phyloP scores from a whole-genome alignment of 2,113 vertebrate genomes.

The Lampris megalopsis region DNA sequence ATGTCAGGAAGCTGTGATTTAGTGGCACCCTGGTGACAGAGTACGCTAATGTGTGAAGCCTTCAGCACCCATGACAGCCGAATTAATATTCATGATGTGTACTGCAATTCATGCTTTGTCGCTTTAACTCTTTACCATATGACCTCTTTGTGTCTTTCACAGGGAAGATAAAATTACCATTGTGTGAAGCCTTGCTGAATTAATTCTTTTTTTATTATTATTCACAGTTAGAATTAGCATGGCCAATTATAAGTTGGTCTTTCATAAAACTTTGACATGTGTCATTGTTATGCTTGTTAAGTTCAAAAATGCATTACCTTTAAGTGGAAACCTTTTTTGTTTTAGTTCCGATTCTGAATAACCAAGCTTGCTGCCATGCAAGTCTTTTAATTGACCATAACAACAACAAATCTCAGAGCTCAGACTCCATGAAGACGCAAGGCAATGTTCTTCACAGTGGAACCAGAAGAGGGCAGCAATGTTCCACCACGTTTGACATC shows the following conservation, averaged over 20 bases:
- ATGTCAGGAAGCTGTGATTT: neutral
- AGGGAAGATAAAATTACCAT: no score
- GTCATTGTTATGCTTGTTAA: no score
- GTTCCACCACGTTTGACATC: slow-evolving; percentile 42
- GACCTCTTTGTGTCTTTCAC: no score
- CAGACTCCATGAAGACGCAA: neutral
- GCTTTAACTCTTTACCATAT: neutral
- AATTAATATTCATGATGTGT: no score
- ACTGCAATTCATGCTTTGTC: neutral
- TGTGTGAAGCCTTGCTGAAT: no score
- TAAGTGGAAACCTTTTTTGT: no score
- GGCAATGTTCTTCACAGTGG: neutral
- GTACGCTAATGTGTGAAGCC: neutral
- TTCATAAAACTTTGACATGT: slow-evolving; percentile 5
- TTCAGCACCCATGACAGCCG: no score
- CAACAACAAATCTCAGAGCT: neutral
- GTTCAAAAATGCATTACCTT: no score
- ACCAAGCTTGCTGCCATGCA: no score
- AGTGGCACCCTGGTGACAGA: neutral
- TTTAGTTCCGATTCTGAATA: no score
- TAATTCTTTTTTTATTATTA: slow-evolving; percentile 3
- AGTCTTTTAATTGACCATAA: no score
- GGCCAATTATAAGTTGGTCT: slow-evolving; percentile 4
- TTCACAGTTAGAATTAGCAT: slow-evolving; percentile 9
- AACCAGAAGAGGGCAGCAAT: slow-evolving; percentile 70